Conservation (phyloP, 2,113 vertebrate species). For the Neoarius graeffei region DNA sequence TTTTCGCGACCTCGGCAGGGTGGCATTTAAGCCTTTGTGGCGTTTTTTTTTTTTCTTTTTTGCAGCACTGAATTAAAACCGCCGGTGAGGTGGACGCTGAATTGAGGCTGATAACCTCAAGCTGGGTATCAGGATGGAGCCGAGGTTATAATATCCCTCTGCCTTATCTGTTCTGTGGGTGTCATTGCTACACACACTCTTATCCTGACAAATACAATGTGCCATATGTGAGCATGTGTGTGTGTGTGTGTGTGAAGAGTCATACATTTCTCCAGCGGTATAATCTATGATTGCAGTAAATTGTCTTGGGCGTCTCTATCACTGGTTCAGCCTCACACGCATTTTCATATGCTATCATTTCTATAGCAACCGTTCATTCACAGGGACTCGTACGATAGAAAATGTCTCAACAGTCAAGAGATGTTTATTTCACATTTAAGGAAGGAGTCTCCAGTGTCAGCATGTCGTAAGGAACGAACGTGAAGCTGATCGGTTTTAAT, state of each 20-base stretch:
- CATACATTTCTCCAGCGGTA: conserved; percentile 6
- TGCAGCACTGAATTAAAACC: conserved; percentile 1
- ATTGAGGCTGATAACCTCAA: conserved; percentile 49
- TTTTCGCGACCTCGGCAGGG: conserved; percentile 22
- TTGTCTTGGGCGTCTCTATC: conserved; percentile 25
- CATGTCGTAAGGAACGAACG: too few species aligned
- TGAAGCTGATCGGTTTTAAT: too few species aligned
- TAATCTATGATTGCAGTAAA: conserved; percentile 43
- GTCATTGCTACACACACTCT: conserved; percentile 24
- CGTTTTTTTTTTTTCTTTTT: neutral
- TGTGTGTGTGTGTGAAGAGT: conserved; percentile 17
- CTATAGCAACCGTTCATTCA: neutral
- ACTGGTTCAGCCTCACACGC: neutral
- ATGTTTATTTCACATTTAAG: neutral
- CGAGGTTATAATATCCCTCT: conserved; percentile 33
- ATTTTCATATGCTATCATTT: neutral
- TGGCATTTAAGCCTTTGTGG: conserved; percentile 51
- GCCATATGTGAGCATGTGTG: neutral
- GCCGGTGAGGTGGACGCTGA: conserved; percentile 21
- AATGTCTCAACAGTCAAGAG: too few species aligned
- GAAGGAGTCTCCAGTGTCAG: neutral
- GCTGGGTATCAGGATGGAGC: conserved; percentile 29
- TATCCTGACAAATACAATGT: conserved; percentile 9
- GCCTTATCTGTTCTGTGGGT: conserved; percentile 35
- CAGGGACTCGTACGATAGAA: neutral